These are phyloP conservation scores for Metallyticus violacea DNA, from an alignment of 2,888 invertebrate genomes.

Conservation along the genomic window DNA sequence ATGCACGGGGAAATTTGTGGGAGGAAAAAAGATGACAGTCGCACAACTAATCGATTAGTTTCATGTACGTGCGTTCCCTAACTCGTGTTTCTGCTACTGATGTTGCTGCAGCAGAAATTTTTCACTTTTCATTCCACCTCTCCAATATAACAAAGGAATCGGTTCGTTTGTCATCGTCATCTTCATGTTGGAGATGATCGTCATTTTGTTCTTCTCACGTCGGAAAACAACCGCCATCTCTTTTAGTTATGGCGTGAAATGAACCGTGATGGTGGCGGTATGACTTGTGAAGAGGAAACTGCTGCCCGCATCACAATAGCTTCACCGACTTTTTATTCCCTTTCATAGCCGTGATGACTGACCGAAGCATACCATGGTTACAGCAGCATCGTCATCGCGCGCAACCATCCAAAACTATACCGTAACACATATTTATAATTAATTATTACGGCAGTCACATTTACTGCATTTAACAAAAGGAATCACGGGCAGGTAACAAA, in stretches of 20 bases:
- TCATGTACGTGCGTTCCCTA: neutral
- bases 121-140: neutral
- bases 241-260: constrained; percentile 3
- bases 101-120: neutral
- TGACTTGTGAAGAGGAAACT: neutral
- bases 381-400: neutral
- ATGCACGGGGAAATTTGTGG: neutral
- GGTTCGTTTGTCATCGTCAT: neutral
- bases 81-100: neutral
- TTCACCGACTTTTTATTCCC: neutral
- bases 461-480: too few species aligned
- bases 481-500: too few species aligned
- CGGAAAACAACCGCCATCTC: neutral
- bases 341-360: neutral
- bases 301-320: neutral
- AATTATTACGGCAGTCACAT: too few species aligned
- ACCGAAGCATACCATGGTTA: neutral
- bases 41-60: neutral
- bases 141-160: neutral
- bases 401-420: neutral
- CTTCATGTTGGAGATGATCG: neutral
- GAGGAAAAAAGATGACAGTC: neutral
- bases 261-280: neutral
- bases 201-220: neutral
- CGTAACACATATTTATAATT: neutral